Conservation (phyloP, 2,797 vertebrate genomes). For the Acipenser oxyrinchus region DNA sequence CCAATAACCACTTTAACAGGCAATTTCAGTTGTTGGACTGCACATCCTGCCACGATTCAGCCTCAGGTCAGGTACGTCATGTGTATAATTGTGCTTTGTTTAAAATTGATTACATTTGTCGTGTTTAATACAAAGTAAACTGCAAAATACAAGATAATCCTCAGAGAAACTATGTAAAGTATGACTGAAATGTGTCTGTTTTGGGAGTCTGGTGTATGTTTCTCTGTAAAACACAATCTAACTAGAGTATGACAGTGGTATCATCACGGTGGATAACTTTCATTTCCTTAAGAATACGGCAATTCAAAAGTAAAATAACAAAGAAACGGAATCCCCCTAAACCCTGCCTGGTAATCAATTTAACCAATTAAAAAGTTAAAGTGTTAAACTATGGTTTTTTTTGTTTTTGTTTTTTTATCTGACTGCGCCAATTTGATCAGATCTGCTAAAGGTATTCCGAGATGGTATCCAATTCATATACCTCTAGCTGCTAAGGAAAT, state of each 20-base stretch:
- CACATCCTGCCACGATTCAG: conserved; percentile 8
- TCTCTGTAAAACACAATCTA: too few species aligned
- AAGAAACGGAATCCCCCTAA: conserved; percentile 28
- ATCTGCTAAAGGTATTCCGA: conserved; percentile 40
- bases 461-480: conserved; percentile 43
- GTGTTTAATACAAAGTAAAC: too few species aligned
- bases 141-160: too few species aligned
- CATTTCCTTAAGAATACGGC: conserved; percentile 39
- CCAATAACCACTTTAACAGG: conserved; percentile 38
- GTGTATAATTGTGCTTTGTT: too few species aligned
- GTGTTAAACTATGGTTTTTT: not conserved
- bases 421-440: conserved; percentile 35
- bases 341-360: conserved; percentile 19
- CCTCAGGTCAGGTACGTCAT: too few species aligned
- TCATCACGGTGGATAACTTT: conserved; percentile 38
- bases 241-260: conserved; percentile 17
- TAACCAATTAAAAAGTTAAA: conserved; percentile 9
- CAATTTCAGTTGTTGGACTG: conserved; percentile 41
- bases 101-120: too few species aligned
- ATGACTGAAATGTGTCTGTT: too few species aligned
- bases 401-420: not conserved
- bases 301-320: conserved; percentile 32
- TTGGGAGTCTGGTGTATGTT: too few species aligned
- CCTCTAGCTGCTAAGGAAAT: conserved; percentile 38
- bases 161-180: too few species aligned